Percentiles rank a stretch among this genome's conserved stretches.
These are phyloP conservation scores for Catharus fuscescens DNA, from an alignment of 2,113 vertebrate genomes.

Conservation along the genomic window DNA sequence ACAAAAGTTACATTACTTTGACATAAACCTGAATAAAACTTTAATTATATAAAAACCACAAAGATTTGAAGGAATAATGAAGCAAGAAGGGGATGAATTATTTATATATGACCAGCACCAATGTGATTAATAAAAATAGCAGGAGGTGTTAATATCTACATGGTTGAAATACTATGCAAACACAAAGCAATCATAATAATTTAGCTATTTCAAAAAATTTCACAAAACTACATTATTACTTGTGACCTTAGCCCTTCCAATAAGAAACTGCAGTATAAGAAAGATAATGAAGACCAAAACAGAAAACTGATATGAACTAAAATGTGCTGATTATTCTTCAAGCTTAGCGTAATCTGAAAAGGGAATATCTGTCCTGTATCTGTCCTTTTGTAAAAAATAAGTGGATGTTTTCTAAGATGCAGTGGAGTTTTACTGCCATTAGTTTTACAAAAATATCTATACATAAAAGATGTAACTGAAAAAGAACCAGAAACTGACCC, in stretches of 20 bases:
- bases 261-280: not conserved
- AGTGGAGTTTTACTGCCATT: not conserved
- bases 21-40: conserved; percentile 2
- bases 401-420: not conserved
- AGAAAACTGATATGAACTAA: not conserved
- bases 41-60: conserved; percentile 6
- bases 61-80: not conserved
- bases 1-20: not conserved
- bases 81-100: not conserved
- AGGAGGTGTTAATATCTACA: not conserved
- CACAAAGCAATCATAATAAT: conserved; percentile 2
- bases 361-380: not conserved
- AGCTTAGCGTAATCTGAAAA: not conserved
- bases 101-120: not conserved
- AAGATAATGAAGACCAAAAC: not conserved
- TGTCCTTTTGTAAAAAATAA: not conserved
- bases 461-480: not conserved
- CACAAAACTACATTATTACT: not conserved
- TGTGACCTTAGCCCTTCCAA: not conserved
- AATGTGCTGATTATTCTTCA: not conserved
- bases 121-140: conserved; percentile 21
- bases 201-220: conserved; percentile 37
- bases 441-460: not conserved
- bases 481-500: conserved; percentile 11
- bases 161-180: not conserved